These are phyloP conservation scores for Tragopan temminckii DNA, from an alignment of 2,797 vertebrate genomes.

Conservation along the genomic window DNA sequence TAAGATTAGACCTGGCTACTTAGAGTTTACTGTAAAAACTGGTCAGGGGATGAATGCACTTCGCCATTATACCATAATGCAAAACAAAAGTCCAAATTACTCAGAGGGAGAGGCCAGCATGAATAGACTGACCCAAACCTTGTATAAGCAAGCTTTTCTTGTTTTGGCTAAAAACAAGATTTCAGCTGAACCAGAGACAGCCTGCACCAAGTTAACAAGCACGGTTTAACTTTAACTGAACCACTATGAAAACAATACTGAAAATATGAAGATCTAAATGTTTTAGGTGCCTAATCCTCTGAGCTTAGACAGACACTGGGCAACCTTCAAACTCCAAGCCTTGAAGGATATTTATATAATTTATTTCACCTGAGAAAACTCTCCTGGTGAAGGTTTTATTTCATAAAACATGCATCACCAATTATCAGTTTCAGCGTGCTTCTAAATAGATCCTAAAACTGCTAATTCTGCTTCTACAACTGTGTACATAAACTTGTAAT, in stretches of 20 bases:
- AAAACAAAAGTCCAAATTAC: neutral
- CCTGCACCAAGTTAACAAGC: neutral
- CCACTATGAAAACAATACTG: neutral
- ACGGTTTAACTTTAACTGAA: neutral
- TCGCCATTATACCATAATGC: neutral
- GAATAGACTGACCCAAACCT: neutral
- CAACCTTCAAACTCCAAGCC: slow-evolving; percentile 2
- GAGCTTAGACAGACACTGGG: neutral
- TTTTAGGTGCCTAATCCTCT: neutral
- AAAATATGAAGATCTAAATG: slow-evolving; percentile 1
- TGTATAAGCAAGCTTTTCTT: neutral
- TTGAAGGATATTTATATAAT: slow-evolving; percentile 78
- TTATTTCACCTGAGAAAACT: slow-evolving; percentile 68
- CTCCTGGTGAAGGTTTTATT: slow-evolving; percentile 46
- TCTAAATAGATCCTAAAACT: slow-evolving; percentile 6
- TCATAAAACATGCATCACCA: neutral
- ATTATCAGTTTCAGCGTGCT: neutral
- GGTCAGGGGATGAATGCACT: slow-evolving; percentile 5
- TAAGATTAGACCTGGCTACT: slow-evolving; percentile 46
- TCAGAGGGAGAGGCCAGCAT: neutral
- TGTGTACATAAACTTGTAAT: slow-evolving; percentile 58
- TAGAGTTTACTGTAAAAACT: slow-evolving; percentile 27
- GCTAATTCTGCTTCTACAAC: slow-evolving; percentile 33
- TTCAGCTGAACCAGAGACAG: slow-evolving; percentile 10
- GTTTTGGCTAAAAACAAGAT: neutral